A percentile compares a stretch with the other conserved stretches of the same genome.
phyloP scores from a whole-genome alignment of 2,888 invertebrate genomes.

The Leucophenga maculata region DNA sequence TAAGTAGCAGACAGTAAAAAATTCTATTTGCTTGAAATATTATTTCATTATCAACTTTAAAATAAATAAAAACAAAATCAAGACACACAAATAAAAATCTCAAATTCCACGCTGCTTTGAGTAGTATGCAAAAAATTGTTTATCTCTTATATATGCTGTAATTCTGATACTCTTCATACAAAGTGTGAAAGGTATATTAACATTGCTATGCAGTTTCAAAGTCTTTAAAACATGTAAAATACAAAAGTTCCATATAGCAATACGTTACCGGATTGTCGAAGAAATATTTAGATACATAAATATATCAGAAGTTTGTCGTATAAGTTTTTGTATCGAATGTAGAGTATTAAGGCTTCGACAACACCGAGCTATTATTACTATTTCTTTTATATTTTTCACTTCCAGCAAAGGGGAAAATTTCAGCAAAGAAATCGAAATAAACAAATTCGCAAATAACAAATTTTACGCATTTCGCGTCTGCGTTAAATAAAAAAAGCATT shows the following conservation, averaged over 20 bases:
- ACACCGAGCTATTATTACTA: no score
- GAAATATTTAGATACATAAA: no score
- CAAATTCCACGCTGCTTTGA: conserved; percentile 10
- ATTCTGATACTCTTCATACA: background rate
- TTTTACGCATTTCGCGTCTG: conserved; percentile 43
- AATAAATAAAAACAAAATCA: background rate
- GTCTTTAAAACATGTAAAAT: no score
- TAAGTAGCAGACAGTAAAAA: background rate
- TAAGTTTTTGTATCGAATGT: no score
- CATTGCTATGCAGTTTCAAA: no score
- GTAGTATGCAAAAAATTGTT: conserved; percentile 19
- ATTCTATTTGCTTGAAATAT: background rate
- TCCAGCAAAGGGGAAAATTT: conserved; percentile 18
- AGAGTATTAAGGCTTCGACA: no score
- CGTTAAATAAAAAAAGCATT: conserved; percentile 13
- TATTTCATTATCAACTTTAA: background rate
- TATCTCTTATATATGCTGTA: no score
- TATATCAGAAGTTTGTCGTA: no score
- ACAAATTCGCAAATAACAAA: conserved; percentile 46
- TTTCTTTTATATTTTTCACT: background rate
- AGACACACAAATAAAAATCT: no score
- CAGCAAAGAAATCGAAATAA: conserved; percentile 22
- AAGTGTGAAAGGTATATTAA: conserved; percentile 20
- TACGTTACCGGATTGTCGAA: no score
- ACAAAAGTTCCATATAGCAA: no score